Evolutionary conservation across 2,797 vertebrate species (phyloP).

Genomic region (Zonotrichia albicollis): DNA sequence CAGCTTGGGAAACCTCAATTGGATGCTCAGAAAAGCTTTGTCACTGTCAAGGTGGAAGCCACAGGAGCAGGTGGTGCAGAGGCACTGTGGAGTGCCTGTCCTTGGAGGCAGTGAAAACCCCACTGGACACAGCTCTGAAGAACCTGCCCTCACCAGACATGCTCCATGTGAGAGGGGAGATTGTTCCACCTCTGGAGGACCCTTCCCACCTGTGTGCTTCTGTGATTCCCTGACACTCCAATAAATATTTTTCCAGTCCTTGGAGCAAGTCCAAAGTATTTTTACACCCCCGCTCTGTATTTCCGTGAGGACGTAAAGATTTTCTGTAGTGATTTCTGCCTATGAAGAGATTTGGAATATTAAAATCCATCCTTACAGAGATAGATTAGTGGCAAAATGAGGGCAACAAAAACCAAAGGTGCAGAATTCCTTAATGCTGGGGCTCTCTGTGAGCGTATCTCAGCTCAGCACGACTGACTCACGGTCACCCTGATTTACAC

Average conservation of each 20-base stretch:
- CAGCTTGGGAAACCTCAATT: fast-evolving
- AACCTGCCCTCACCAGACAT: background rate
- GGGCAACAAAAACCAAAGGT: constrained; percentile 11
- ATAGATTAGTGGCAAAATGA: background rate
- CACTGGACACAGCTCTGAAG: background rate
- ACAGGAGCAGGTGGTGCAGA: background rate
- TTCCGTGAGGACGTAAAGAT: background rate
- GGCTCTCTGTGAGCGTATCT: background rate
- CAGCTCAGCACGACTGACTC: background rate
- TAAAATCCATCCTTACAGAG: background rate
- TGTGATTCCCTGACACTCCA: background rate
- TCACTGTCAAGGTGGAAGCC: background rate
- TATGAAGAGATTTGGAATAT: background rate
- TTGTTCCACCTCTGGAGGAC: background rate
- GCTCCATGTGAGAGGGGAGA: background rate
- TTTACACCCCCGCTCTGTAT: background rate
- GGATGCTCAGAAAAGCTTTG: background rate
- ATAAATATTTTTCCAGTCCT: constrained; percentile 29
- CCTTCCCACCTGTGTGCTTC: background rate
- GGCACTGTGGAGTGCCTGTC: background rate
- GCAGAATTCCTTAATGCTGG: background rate
- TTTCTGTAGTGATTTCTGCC: constrained; percentile 3
- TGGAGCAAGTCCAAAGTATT: constrained; percentile 1
- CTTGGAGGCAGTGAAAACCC: background rate
- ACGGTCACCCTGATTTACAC: background rate